A percentile compares a stretch with the other conserved stretches of the same genome.
phyloP scores from a whole-genome alignment of 1,140 invertebrate genomes.

The Penaeus vannamei region DNA sequence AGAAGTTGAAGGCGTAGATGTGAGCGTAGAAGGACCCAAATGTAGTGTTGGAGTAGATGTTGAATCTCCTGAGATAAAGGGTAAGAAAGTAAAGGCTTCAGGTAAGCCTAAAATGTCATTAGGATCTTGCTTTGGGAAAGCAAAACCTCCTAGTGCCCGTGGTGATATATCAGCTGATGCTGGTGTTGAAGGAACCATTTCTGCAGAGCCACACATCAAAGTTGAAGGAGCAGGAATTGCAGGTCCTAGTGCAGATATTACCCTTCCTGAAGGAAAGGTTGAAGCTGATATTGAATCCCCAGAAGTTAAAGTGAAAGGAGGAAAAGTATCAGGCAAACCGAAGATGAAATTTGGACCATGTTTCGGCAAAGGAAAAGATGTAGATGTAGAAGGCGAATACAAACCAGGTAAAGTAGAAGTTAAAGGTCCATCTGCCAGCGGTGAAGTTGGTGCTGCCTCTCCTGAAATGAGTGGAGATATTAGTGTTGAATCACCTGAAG shows the following conservation, averaged over 20 bases:
- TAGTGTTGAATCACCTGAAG: slow-evolving; percentile 43
- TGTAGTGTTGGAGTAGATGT: slow-evolving; percentile 21
- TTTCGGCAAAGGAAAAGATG: slow-evolving; percentile 47
- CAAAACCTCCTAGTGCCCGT: background rate
- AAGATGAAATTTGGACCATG: slow-evolving; percentile 55
- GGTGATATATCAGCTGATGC: background rate
- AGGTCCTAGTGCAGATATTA: background rate
- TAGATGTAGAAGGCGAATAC: slow-evolving; percentile 50
- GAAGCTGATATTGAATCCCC: slow-evolving; percentile 37
- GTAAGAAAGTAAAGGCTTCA: background rate
- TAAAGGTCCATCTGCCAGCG: slow-evolving; percentile 13
- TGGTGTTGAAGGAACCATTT: background rate
- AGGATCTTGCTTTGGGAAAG: too few species aligned
- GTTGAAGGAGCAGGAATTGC: background rate
- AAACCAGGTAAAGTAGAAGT: slow-evolving; percentile 48
- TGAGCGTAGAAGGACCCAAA: background rate
- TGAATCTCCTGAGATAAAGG: slow-evolving; percentile 42
- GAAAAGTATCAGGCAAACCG: slow-evolving; percentile 32
- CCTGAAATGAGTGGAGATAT: slow-evolving; percentile 36
- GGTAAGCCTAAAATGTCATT: background rate
- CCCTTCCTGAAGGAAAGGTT: slow-evolving; percentile 22
- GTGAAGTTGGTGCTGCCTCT: slow-evolving; percentile 8
- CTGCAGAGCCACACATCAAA: background rate
- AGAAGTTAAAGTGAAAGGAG: slow-evolving; percentile 35
- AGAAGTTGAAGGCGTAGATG: slow-evolving; percentile 36